Evolutionary conservation across 2,113 vertebrate genomes (phyloP).

Genomic region (Bagarius yarrelli): DNA sequence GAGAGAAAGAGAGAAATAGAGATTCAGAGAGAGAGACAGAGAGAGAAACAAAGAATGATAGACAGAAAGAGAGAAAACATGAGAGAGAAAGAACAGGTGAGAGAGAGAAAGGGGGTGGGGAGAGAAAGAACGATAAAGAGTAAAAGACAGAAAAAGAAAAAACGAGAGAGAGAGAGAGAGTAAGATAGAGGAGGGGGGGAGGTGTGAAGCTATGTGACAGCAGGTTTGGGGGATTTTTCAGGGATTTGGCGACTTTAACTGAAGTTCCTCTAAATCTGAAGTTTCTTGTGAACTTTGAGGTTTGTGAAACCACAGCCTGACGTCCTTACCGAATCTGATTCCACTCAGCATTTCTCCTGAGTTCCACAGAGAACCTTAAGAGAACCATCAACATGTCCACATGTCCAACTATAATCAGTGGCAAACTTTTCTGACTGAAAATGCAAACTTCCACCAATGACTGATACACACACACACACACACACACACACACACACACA

Average conservation of each 20-base stretch:
- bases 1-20: too few relatives aligned
- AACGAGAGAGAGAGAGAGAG: not conserved
- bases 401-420: too few relatives aligned
- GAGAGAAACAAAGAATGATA: not conserved
- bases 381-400: too few relatives aligned
- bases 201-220: too few relatives aligned
- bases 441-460: too few relatives aligned
- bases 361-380: not conserved
- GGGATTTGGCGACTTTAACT: not conserved
- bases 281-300: not conserved
- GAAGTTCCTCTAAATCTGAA: not conserved
- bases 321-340: not conserved
- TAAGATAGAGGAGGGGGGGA: not conserved
- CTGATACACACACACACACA: too few relatives aligned
- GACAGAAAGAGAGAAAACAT: too few relatives aligned
- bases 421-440: too few relatives aligned
- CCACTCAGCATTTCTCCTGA: not conserved
- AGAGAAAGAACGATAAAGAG: not conserved
- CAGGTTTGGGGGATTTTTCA: not conserved
- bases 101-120: not conserved
- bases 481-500: too few relatives aligned
- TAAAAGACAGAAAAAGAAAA: not conserved
- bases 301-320: not conserved
- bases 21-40: not conserved
- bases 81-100: not conserved